A percentile compares a stretch with the other conserved stretches of the same genome.
Evolutionary conservation across 2,888 invertebrate genomes (phyloP).

Genomic region (Oscheius onirici): DNA sequence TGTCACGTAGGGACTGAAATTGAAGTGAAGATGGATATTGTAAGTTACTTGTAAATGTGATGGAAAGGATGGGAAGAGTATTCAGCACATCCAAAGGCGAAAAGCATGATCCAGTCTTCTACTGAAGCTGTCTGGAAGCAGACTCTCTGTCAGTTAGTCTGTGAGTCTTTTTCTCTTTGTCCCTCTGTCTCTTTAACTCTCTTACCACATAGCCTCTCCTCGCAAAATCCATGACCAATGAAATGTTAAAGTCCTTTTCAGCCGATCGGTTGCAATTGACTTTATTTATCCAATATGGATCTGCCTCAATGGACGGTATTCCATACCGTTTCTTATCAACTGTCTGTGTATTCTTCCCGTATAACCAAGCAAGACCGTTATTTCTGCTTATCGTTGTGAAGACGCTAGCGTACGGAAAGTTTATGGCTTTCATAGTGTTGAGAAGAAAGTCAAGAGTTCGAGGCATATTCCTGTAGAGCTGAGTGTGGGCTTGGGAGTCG

Average conservation of each 20-base stretch:
- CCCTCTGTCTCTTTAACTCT: background rate
- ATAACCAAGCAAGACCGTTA: conserved; percentile 18
- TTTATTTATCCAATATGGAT: background rate
- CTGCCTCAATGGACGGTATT: background rate
- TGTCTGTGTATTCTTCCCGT: background rate
- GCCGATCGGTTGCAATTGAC: conserved; percentile 4
- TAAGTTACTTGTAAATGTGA: conserved; percentile 15
- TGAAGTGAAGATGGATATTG: background rate
- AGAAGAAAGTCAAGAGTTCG: conserved; percentile 6
- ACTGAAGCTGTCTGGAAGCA: conserved; percentile 1
- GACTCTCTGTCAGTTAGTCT: too few relatives aligned
- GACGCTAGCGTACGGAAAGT: conserved; percentile 1
- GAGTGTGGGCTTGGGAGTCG: conserved; percentile 16
- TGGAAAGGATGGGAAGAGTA: background rate
- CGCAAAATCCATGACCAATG: conserved; percentile 9
- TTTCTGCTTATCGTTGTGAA: background rate
- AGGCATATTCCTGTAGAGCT: conserved; percentile 9
- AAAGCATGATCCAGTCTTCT: background rate
- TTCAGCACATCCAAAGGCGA: too few relatives aligned
- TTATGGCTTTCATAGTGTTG: conserved; percentile 10
- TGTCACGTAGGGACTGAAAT: conserved; percentile 7
- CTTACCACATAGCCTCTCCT: conserved; percentile 16
- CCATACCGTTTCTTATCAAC: background rate
- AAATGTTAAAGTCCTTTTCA: background rate
- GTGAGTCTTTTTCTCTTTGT: background rate